Evolutionary conservation across 2,113 vertebrate species (phyloP), one percentile per base, ranked within the genome.

Genomic region (Arvicanthis niloticus): DNA sequence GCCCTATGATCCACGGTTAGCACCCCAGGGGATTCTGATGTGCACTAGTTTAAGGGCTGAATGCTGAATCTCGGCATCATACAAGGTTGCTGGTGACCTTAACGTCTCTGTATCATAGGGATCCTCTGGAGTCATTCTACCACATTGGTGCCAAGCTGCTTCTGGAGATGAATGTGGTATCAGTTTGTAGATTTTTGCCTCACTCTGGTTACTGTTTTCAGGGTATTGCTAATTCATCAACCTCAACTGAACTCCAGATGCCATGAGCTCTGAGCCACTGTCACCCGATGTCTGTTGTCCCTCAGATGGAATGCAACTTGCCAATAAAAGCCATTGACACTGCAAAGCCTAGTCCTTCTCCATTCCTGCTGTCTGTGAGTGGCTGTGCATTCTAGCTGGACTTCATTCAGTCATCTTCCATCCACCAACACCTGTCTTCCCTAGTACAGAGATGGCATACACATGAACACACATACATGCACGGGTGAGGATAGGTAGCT

Each of bases 71-170:
- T 19, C 37, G 19, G 16, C 1, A 4, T 26, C 9, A 2, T 0
- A 21, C 16, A 51, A 45, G 10, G 8, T 67, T 31, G 31, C 45
- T 29, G 7, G 34, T 2, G 17, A 29, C 78, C 1, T 56, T 16
- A 15, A 1, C 5, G 0, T n/a, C n/a, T 48, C 68, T 8, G 42
- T 0, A 0, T 8, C 4, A 37, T 24, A 2, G 19, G 10, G 34
- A 22, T 17, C 34, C 51, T 53, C 31, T 42, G 3, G 2, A n/a
- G 37, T 56, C 68, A 56, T 72, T 40, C 76, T 56, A 42, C 37
- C 8, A 0, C 34, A 9, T 16, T 31, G 0, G 2, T 11, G 22
- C 40, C 42, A 62, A 65, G 48, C 37, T 31, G 45, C 11, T 56
- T 31, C 84, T 12, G 24, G 1, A 2, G 51, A 34, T 5, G 5